Evolutionary conservation across 2,113 vertebrate species (phyloP).

Genomic region (Coptodon bakossiorum): DNA sequence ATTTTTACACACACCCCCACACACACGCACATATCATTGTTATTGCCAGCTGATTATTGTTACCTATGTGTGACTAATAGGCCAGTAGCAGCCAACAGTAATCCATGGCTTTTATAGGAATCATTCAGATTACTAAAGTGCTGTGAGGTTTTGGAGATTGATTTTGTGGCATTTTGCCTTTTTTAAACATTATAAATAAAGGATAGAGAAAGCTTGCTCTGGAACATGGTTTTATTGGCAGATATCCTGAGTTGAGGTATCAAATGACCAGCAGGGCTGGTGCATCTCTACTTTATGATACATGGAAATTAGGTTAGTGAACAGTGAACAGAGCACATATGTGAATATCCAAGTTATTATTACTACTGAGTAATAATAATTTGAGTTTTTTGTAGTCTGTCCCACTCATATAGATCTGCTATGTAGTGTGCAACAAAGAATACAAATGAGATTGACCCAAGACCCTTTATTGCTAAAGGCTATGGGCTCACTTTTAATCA

Average conservation of each 20-base stretch:
- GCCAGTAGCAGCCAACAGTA: neutral
- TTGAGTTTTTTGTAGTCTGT: neutral
- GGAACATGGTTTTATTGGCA: neutral
- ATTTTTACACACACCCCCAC: neutral
- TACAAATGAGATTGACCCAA: neutral
- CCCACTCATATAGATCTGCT: neutral
- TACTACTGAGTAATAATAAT: neutral
- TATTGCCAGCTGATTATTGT: neutral
- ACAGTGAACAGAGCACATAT: neutral
- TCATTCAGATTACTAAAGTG: neutral
- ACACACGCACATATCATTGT: rapidly evolving
- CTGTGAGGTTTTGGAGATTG: neutral
- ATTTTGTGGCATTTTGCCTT: neutral
- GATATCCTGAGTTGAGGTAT: neutral
- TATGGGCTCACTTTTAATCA: neutral
- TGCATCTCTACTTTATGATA: neutral
- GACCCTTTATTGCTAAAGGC: neutral
- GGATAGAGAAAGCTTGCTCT: neutral
- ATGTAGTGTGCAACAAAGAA: neutral
- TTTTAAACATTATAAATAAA: neutral
- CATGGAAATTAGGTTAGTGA: neutral
- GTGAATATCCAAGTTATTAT: neutral
- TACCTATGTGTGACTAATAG: neutral
- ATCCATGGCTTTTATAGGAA: neutral
- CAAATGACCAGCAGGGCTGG: rapidly evolving